Evolutionary conservation across 1,140 invertebrate genomes (phyloP).

Genomic region (Aradophagus sp.): DNA sequence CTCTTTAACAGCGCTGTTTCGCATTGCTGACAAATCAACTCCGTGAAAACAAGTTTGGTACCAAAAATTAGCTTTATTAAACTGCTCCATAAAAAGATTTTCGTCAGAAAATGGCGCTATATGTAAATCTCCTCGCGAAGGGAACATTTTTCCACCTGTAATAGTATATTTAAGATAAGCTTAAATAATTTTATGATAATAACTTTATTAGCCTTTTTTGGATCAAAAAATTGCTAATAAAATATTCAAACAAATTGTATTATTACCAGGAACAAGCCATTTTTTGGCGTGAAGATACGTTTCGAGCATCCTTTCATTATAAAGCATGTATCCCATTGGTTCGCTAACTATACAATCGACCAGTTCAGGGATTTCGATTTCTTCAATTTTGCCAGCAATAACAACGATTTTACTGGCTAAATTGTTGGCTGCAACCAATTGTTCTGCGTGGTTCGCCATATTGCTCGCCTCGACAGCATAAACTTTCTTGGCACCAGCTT

Average conservation of each 20-base stretch:
- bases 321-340: conserved; percentile 99
- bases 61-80: conserved; percentile 99
- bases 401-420: conserved; percentile 91
- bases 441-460: conserved; percentile 97
- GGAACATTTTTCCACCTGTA: conserved; percentile 91
- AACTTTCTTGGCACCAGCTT: conserved; percentile 96
- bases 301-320: conserved; percentile 99
- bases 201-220: too few relatives aligned
- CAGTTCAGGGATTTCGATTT: conserved; percentile 94
- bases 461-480: conserved; percentile 99
- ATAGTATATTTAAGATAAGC: neutral
- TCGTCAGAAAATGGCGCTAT: conserved; percentile 99
- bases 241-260: too few relatives aligned
- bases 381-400: conserved; percentile 98
- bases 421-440: conserved; percentile 92
- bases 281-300: conserved; percentile 99
- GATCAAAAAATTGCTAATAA: too few relatives aligned
- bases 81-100: conserved; percentile 98
- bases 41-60: conserved; percentile 98
- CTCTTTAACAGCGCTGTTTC: conserved; percentile 95
- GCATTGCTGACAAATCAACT: conserved; percentile 93
- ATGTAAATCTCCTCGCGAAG: conserved; percentile 95
- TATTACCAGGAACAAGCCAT: conserved; percentile 91
- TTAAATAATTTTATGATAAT: conserved; percentile 3
- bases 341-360: conserved; percentile 99